Evolutionary conservation across 2,113 vertebrate genomes (phyloP).

Genomic region (Oncorhynchus kisutch): DNA sequence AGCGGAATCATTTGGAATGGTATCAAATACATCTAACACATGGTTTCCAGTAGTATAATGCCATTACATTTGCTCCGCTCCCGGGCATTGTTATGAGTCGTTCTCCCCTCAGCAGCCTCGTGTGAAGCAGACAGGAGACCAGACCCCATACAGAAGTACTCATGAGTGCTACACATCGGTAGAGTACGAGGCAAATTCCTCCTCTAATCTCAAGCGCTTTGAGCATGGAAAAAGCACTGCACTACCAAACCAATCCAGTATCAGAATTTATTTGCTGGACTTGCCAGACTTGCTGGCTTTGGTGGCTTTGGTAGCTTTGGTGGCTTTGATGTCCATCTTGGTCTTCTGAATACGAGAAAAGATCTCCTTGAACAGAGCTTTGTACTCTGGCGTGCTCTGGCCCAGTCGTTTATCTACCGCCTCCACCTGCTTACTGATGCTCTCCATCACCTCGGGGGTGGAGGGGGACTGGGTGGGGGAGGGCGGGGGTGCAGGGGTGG

Average conservation of each 20-base stretch:
- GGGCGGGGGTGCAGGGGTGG: constrained; percentile 63
- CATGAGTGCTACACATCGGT: not conserved
- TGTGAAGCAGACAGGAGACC: not conserved
- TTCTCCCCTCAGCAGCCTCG: no score
- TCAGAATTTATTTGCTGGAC: constrained; percentile 55
- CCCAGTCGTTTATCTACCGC: constrained; percentile 92
- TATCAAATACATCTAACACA: no score
- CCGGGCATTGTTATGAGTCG: no score
- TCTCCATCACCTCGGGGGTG: constrained; percentile 80
- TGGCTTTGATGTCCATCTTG: constrained; percentile 92
- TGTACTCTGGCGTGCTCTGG: constrained; percentile 96
- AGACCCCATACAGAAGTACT: not conserved
- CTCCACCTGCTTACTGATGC: constrained; percentile 89
- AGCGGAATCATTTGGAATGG: no score
- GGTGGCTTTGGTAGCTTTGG: constrained; percentile 75
- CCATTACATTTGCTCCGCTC: no score
- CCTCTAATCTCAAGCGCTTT: not conserved
- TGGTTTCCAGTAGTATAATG: no score
- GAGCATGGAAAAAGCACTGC: not conserved
- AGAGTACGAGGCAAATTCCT: not conserved
- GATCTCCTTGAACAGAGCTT: constrained; percentile 98
- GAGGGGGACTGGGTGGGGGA: constrained; percentile 72
- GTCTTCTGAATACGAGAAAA: constrained; percentile 98
- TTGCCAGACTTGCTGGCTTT: constrained; percentile 73
- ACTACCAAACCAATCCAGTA: not conserved